Percentiles rank a stretch among this genome's conserved stretches.
Conservation (phyloP, 2,797 vertebrate genomes). For the Urophycis tenuis region DNA sequence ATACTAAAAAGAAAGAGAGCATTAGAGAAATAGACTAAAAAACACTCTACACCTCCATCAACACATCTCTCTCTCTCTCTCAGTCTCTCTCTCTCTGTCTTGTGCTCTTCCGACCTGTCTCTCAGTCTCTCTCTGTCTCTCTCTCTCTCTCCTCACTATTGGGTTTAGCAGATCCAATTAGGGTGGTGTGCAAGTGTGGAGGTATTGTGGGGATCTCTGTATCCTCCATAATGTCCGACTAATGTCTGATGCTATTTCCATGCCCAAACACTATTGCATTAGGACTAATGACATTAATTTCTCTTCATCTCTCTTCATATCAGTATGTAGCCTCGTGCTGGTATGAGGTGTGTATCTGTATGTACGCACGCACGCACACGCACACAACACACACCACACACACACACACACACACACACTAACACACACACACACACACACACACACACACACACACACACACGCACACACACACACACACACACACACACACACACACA, state of each 20-base stretch:
- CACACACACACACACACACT: constrained; percentile 1
- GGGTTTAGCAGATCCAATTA: not conserved
- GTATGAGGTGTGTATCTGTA: not conserved
- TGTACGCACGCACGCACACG: too few species aligned
- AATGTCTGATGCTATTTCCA: not conserved
- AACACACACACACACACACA: not conserved
- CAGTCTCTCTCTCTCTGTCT: not conserved
- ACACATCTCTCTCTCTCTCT: constrained; percentile 16
- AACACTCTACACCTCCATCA: constrained; percentile 32
- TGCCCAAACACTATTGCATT: constrained; percentile 1
- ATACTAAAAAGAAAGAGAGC: too few species aligned
- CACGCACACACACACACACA: constrained; percentile 5
- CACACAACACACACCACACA: not conserved
- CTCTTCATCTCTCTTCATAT: not conserved
- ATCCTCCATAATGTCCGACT: not conserved
- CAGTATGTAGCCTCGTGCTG: not conserved
- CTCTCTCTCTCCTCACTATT: not conserved
- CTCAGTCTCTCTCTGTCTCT: not conserved
- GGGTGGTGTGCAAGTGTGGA: not conserved
- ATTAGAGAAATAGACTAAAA: constrained; percentile 47
- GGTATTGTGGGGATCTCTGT: not conserved
- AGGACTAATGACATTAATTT: not conserved
- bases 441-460: not conserved
- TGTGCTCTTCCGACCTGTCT: not conserved
- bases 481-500: too few species aligned